These are phyloP conservation scores for Phalacrocorax carbo DNA, from an alignment of 2,113 vertebrate genomes.

Conservation along the genomic window DNA sequence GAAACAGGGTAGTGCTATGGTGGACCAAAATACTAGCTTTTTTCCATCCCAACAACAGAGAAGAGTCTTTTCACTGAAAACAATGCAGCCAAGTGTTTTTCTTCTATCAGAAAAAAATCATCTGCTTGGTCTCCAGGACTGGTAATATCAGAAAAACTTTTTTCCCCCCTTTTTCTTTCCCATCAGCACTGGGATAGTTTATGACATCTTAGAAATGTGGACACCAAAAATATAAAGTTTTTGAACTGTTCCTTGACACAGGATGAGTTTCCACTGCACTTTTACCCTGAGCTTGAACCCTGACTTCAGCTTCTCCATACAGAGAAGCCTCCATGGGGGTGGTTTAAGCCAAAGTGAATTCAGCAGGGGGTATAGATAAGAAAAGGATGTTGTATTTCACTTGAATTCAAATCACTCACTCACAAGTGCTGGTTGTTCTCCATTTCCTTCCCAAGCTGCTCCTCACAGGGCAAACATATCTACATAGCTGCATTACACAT, in stretches of 20 bases:
- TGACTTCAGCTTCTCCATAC: neutral
- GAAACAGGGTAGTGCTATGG: neutral
- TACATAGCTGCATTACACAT: accelerated
- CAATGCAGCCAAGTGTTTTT: neutral
- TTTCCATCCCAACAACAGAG: neutral
- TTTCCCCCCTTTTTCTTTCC: too few relatives aligned
- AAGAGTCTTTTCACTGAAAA: neutral
- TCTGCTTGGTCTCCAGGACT: neutral
- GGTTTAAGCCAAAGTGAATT: neutral
- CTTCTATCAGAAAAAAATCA: neutral
- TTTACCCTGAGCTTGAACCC: constrained; percentile 18
- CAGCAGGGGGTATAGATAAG: neutral
- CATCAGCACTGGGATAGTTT: neutral
- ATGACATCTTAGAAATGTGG: neutral
- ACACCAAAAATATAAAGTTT: neutral
- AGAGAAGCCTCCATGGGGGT: neutral
- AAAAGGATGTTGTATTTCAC: neutral
- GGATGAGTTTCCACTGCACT: neutral
- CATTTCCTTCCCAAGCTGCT: neutral
- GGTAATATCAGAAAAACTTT: neutral
- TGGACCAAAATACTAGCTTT: neutral
- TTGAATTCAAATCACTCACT: neutral
- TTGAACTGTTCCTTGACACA: neutral
- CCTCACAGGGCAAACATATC: neutral
- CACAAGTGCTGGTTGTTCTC: neutral